Evolutionary conservation across 1,140 invertebrate species (phyloP), one percentile per base, ranked within the genome.

Genomic region (Macrosteles quadrilineatus): DNA sequence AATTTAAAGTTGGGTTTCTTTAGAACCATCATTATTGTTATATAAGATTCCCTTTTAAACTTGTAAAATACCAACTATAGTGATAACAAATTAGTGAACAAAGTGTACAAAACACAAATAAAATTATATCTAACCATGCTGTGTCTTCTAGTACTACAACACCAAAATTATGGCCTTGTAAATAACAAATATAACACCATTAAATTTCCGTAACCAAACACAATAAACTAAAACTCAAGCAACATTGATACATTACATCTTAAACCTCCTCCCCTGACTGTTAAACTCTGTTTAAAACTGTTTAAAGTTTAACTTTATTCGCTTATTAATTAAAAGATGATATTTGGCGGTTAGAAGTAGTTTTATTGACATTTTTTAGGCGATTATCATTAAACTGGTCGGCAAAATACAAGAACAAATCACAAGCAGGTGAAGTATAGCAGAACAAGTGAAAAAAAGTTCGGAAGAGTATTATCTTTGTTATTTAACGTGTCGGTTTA

Each of bases 381-480:
- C 4, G 32, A 36, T 36, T 36, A 36, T 36, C 14, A 36, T 14
- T 36, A 36, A 36, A 36, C 4, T 14, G 4, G 32, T 36, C 32
- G 4, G 32, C 4, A 36, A 36, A 36, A 36, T 6, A 36, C 32
- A 36, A 36, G 32, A 36, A 36, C 14, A 4, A 36, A 36, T 4
- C 32, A 50, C 32, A 36, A 36, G 32, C 32, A 50, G n/a, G 47
- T 50, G 47, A 50, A 50, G n/a, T 4, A n/a, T 19, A 11, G 14
- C 4, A 21, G 21, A 6, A 3, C 14, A 19, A 50, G 47, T 50
- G 47, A 50, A 21, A 50, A 21, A 4, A 19, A 50, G 47, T 19
- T 19, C 14, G 21, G 47, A 50, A 50, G 27, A 19, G 59, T 63
- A 63, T 63, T 63, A 63, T 63, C 27, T 63, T 63, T 63, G 59